phyloP scores from a whole-genome alignment of 2,888 invertebrate species.

The Dryocosmus kuriphilus region DNA sequence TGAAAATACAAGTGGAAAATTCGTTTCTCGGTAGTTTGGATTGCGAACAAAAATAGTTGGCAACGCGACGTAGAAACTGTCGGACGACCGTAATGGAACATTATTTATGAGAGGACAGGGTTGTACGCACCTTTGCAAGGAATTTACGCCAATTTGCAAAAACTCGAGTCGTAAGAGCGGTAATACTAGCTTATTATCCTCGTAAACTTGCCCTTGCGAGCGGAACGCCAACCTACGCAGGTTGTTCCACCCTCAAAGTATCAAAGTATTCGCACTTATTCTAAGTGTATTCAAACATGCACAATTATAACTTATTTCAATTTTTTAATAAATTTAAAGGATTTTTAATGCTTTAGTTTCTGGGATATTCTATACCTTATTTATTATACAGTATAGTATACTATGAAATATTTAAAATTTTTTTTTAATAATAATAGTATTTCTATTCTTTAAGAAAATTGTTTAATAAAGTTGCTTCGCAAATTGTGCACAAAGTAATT shows the following conservation, averaged over 20 bases:
- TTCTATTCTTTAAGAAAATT: too few relatives aligned
- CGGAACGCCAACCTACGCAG: conserved; percentile 48
- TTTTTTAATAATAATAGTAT: too few relatives aligned
- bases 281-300: not conserved
- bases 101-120: conserved; percentile 35
- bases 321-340: not conserved
- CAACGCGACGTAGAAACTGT: not conserved
- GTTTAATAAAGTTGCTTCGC: too few relatives aligned
- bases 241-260: conserved; percentile 37
- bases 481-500: too few relatives aligned
- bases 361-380: too few relatives aligned
- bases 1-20: conserved; percentile 12
- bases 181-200: conserved; percentile 66
- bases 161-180: conserved; percentile 57
- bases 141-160: conserved; percentile 67
- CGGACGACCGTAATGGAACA: conserved; percentile 44
- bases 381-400: too few relatives aligned
- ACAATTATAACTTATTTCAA: too few relatives aligned
- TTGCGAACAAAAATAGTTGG: conserved; percentile 7
- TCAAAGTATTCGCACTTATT: not conserved
- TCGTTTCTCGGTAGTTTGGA: conserved; percentile 2
- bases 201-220: conserved; percentile 62
- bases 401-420: too few relatives aligned
- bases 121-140: conserved; percentile 28
- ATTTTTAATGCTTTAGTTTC: not conserved